Base-by-base conservation (phyloP, 1,140 invertebrate genomes). In the Drosophila hydei region DNA sequence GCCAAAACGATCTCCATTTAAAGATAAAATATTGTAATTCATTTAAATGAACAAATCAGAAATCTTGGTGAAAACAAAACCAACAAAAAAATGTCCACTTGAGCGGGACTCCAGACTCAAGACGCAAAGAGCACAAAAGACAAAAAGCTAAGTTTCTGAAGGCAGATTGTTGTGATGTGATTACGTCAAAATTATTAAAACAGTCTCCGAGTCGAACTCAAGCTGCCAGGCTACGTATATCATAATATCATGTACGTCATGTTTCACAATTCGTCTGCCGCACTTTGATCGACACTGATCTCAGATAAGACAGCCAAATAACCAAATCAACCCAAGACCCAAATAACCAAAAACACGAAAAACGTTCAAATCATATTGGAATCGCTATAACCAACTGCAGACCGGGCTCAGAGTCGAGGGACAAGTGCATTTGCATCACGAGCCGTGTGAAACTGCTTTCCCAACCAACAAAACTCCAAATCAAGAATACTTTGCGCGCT, bases 121-220 rank as follows among this genome's bases (percentile, higher is more conserved):
- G 61, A 72, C 48, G 52, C 69, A 73, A 45, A 78, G 69, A 51
- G 14, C 36, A 43, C 51, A 62, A 52, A 48, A 54, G 14, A 23
- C 52, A 56, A 56, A 56, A 63, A 64, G 60, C 50, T 9, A 54
- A 63, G 51, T 48, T 43, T 63, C 58, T 45, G 58, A 77, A 68
- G 64, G 58, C 55, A 87, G 83, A 87, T 87, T 79, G 75, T 81
- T 83, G 83, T 87, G 83, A 88, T 88, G 78, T 87, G 83, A 87
- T 87, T 87, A 87, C 63, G 83, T 87, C 83, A 87, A 87, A 87
- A 87, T 87, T 87, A 87, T 87, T 87, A 87, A 87, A 87, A 81
- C 83, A 88, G 81, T 88, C 81, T 85, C 70, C 77, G 58, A 79
- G 63, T 63, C 19, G 38, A 21, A 19, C 25, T 52, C 36, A 48